Evolutionary conservation across 2,888 invertebrate genomes (phyloP), one percentile per base, ranked within the genome.

Genomic region (Stenurella melanura): DNA sequence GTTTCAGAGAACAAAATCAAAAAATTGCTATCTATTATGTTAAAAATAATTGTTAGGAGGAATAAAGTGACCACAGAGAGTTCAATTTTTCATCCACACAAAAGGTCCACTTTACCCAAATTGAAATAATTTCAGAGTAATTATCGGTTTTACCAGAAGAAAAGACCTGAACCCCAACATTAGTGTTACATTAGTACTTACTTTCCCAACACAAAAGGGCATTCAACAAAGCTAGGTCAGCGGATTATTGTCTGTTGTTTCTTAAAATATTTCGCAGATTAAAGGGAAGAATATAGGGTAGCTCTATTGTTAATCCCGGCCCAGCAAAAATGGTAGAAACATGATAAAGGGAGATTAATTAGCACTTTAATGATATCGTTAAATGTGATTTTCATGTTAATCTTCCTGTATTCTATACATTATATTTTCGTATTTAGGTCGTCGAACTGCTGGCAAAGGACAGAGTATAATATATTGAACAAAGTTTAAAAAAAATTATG

Each of bases 171-270:
- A 57, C 76, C 72, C 72, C 61, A 68, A 15, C 72, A 67, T 68
- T 58, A 58, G 66, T 58, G 73, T 61, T 66, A 73, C 42, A 66
- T 73, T 60, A 58, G 67, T 68, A 71, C 66, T 64, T 64, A 70
- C 70, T 42, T 54, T 54, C 26, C 54, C 63, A 42, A 42, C 68
- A 74, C 68, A 68, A 74, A 64, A 61, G 74, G 68, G 54, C 74
- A 60, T 68, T 68, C 60, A 61, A 54, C 67, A 57, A 56, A 74
- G 74, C 61, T 68, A 61, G 74, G 74, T 74, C 68, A 74, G 54
- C 74, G 74, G 74, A 68, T 68, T 68, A 74, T 74, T 74, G 68
- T 74, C 68, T 68, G 74, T 69, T 74, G 63, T 74, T 74, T 74
- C 74, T 74, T 74, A 69, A 74, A 74, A 74, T 74, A 74, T 74